Base-by-base conservation (phyloP, 2,888 invertebrate genomes). In the Serrognathus titanus region DNA sequence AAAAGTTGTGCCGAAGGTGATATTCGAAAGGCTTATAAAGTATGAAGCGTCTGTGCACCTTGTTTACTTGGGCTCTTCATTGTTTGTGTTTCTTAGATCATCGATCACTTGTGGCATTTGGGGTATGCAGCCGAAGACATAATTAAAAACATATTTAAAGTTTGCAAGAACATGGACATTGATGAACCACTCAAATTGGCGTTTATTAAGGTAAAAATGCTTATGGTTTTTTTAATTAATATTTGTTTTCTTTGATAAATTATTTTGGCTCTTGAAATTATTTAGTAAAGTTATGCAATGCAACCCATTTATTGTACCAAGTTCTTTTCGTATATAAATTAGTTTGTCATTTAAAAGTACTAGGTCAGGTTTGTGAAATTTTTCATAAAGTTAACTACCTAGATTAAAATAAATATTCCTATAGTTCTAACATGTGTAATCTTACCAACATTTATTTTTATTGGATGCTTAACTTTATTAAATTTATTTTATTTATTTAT, bases 81-180 rank as follows among this genome's bases (percentile, higher is more conserved):
- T n/a, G 7, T 31, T 40, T 38, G 1, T 41, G 50, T 10, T 20
- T 49, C 41, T 1, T 40, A 90, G 85, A 85, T 94, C 48, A 84
- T 98, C 72, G 85, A 89, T 2, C 91, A 95, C 75, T 81, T 99
- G 53, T 95, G 94, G 90, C 87, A 87, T 70, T 82, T 97, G 63
- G 99, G 99, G 0, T 99, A 98, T 78, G 95, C 97, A 0, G 86
- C 96, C 0, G 97, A 99, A 77, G 99, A 99, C 81, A 92, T 99
- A 45, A 92, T 99, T 67, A 87, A 90, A 62, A 98, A 95, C 78
- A 86, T 97, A 59, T 97, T 97, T 79, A 87, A 94, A 65, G 96
- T 98, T 24, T 88, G 92, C 77, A 97, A 97, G 78, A 90, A 87
- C 63, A 83, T 94, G 71, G 84, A 87, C 41, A 86, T 93, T 68